Conservation (phyloP, 2,888 invertebrate genomes). For the Coremacera marginata region DNA sequence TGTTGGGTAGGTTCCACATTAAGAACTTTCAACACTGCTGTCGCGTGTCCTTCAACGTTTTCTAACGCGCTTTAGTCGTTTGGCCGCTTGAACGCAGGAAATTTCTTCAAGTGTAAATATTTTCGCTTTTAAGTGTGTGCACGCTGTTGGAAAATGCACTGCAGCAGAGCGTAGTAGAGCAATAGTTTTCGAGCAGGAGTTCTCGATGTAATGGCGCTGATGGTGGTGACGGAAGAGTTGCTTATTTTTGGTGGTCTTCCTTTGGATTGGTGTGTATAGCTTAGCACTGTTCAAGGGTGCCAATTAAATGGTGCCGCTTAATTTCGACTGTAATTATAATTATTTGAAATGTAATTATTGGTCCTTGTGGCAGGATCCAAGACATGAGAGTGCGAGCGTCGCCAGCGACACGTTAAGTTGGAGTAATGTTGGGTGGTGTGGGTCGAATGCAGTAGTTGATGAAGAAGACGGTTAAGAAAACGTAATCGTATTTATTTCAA, state of each 20-base stretch:
- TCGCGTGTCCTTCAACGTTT: neutral
- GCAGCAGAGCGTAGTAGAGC: too few species aligned
- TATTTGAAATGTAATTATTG: constrained; percentile 35
- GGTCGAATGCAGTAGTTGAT: neutral
- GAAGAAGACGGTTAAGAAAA: neutral
- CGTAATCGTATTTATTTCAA: constrained; percentile 17
- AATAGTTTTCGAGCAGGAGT: too few species aligned
- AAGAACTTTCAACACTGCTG: neutral
- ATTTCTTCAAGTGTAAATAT: constrained; percentile 27
- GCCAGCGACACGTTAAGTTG: neutral
- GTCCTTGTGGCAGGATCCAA: neutral
- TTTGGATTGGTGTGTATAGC: neutral
- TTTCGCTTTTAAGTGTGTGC: constrained; percentile 14
- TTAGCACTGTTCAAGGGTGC: neutral
- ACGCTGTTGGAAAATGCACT: too few species aligned
- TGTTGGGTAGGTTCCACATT: neutral
- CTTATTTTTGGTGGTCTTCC: neutral
- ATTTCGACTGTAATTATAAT: constrained; percentile 31
- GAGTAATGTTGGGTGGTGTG: neutral
- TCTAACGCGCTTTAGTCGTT: neutral
- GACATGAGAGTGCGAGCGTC: neutral
- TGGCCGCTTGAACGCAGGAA: neutral
- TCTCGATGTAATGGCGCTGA: too few species aligned
- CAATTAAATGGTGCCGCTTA: constrained; percentile 30
- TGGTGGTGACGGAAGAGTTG: too few species aligned